These are phyloP conservation scores for Parnassius apollo DNA, from an alignment of 2,888 invertebrate genomes.

Conservation along the genomic window DNA sequence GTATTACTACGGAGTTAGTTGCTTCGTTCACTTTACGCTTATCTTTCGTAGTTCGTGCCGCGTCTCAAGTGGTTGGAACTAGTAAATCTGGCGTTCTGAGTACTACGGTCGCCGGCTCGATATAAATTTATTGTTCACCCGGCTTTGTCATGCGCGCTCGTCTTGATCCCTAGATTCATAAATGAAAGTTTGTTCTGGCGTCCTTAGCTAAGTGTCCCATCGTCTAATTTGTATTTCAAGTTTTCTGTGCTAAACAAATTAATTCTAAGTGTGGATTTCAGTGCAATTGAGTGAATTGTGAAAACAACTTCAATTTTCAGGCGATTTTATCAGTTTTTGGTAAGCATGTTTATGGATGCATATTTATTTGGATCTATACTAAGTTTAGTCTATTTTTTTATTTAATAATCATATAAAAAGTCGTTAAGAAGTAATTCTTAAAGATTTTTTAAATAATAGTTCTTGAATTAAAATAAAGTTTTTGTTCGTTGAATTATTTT, in stretches of 20 bases:
- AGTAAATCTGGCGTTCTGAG: constrained; percentile 58
- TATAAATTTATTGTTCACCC: constrained; percentile 66
- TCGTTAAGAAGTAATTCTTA: too few relatives aligned
- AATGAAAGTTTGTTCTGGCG: constrained; percentile 17
- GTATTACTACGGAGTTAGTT: constrained; percentile 8
- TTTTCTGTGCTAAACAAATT: background rate
- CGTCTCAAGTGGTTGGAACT: constrained; percentile 56
- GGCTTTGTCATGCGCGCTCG: constrained; percentile 56
- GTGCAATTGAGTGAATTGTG: constrained; percentile 15
- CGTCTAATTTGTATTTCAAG: background rate
- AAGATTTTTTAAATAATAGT: too few relatives aligned
- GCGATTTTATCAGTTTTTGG: constrained; percentile 13
- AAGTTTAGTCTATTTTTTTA: too few relatives aligned
- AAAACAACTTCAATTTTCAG: constrained; percentile 1
- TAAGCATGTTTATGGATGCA: constrained; percentile 8
- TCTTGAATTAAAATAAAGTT: too few relatives aligned
- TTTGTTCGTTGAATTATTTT: too few relatives aligned
- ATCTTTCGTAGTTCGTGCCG: constrained; percentile 39
- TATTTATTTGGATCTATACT: too few relatives aligned
- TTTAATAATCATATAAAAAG: too few relatives aligned
- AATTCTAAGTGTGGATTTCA: constrained; percentile 20
- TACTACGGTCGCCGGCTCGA: constrained; percentile 50
- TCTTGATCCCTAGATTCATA: constrained; percentile 38
- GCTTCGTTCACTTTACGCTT: constrained; percentile 24
- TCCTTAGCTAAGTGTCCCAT: constrained; percentile 8